A percentile compares a stretch with the other conserved stretches of the same genome.
phyloP scores from a whole-genome alignment of 2,797 vertebrate species.

The Furcifer pardalis region DNA sequence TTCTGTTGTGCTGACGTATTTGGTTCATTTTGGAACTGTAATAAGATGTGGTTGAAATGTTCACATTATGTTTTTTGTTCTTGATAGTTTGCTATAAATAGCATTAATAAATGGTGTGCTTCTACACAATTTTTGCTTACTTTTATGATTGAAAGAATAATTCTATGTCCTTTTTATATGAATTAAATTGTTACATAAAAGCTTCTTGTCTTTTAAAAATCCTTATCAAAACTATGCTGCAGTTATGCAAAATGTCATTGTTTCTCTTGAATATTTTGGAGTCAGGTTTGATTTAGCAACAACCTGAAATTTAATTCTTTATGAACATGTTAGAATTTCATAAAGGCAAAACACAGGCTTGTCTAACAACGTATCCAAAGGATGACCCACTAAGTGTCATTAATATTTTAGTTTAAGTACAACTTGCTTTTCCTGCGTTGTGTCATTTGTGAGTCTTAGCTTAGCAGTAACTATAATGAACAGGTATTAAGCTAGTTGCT shows the following conservation, averaged over 20 bases:
- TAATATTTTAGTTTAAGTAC: background rate
- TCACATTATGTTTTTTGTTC: background rate
- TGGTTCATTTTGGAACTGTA: background rate
- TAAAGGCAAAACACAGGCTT: background rate
- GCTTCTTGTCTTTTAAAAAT: background rate
- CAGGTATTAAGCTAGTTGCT: rapidly evolving
- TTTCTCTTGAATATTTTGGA: constrained; percentile 23
- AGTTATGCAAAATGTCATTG: background rate
- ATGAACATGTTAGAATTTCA: constrained; percentile 15
- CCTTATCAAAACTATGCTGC: constrained; percentile 27
- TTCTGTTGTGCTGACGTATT: background rate
- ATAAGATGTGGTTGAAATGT: background rate
- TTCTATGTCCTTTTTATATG: constrained; percentile 35
- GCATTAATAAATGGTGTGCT: background rate
- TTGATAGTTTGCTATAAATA: background rate
- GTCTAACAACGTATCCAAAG: background rate
- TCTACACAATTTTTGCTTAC: background rate
- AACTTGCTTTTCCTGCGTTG: background rate
- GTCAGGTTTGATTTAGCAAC: constrained; percentile 25
- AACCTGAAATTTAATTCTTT: constrained; percentile 30
- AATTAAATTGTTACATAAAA: constrained; percentile 49
- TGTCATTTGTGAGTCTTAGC: background rate
- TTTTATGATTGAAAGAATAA: background rate
- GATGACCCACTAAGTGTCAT: background rate
- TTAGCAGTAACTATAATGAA: constrained; percentile 26